phyloP scores from a whole-genome alignment of 2,113 vertebrate genomes.

The Chaetops frenatus region DNA sequence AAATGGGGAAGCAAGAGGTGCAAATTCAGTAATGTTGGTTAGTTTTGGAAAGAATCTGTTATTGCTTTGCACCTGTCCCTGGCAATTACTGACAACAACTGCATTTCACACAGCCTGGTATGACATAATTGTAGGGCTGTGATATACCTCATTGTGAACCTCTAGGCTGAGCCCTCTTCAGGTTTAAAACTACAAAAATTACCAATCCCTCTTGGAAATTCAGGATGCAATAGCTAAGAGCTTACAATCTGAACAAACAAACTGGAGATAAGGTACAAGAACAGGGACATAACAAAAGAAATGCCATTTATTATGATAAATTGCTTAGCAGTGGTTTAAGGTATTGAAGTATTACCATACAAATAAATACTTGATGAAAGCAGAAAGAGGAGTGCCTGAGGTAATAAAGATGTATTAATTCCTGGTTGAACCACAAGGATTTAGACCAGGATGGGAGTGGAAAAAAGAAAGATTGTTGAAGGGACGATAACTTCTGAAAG shows the following conservation, averaged over 20 bases:
- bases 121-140: neutral
- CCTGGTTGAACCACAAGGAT: neutral
- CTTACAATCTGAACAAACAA: neutral
- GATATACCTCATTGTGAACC: neutral
- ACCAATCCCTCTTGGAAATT: neutral
- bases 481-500: neutral
- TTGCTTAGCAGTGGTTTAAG: neutral
- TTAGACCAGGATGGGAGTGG: neutral
- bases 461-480: neutral
- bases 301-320: slow-evolving; percentile 8
- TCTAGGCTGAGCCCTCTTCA: neutral
- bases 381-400: neutral
- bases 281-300: neutral
- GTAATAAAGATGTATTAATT: slow-evolving; percentile 19
- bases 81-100: neutral
- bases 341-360: neutral
- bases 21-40: neutral
- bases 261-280: neutral
- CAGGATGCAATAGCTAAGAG: neutral
- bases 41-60: neutral
- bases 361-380: slow-evolving; percentile 48
- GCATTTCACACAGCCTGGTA: neutral
- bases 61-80: neutral
- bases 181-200: neutral
- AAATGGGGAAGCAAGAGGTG: neutral